Percentiles rank a stretch among this genome's conserved stretches.
Conservation (phyloP, 2,797 vertebrate genomes). For the Rousettus madagascariensis region DNA sequence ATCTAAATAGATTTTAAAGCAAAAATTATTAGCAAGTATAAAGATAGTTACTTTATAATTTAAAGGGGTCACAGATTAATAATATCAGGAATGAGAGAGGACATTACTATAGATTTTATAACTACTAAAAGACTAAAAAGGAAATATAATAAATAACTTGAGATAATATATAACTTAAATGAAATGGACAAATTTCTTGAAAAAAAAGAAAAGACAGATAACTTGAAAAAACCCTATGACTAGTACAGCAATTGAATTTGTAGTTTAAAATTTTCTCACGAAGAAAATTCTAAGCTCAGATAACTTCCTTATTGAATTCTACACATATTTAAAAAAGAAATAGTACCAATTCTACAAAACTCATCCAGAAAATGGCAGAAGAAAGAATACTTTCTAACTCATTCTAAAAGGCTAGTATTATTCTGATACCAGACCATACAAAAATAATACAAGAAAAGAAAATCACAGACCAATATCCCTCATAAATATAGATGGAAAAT, state of each 20-base stretch:
- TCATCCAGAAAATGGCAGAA: background rate
- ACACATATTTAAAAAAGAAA: background rate
- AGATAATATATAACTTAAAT: background rate
- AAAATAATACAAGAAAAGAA: background rate
- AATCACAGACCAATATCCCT: background rate
- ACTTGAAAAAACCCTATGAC: background rate
- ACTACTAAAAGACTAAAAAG: background rate
- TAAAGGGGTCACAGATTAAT: background rate
- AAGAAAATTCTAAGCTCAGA: background rate
- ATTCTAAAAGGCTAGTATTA: background rate
- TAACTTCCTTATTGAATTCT: background rate
- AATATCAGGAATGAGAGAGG: background rate
- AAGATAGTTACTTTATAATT: background rate
- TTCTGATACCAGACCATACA: background rate
- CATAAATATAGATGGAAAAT: background rate
- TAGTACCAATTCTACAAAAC: background rate
- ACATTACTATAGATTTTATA: background rate
- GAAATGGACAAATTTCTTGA: background rate
- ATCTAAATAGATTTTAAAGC: slow-evolving; percentile 24
- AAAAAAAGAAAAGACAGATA: background rate
- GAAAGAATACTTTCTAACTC: background rate
- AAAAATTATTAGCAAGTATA: slow-evolving; percentile 3
- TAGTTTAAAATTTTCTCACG: slow-evolving; percentile 14
- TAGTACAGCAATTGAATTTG: background rate
- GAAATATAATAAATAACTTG: background rate